These are phyloP conservation scores for Orgyia antiqua DNA, from an alignment of 2,888 invertebrate species.

Conservation along the genomic window DNA sequence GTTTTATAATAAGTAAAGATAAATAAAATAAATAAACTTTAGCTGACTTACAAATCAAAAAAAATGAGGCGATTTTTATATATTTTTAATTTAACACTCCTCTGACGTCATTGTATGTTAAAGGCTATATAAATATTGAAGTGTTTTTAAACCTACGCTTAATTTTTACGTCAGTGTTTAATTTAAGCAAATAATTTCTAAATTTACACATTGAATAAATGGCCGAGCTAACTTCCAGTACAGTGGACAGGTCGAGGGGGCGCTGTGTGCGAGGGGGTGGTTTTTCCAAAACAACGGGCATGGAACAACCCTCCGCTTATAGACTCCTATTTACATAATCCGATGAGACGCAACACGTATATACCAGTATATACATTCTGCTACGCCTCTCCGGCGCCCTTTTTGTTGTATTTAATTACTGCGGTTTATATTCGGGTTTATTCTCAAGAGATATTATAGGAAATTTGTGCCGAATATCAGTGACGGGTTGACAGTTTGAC, in stretches of 20 bases:
- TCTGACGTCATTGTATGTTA: no score
- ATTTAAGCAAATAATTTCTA: no score
- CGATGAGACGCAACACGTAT: conserved; percentile 26
- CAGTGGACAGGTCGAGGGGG: conserved; percentile 30
- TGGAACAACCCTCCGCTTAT: conserved; percentile 45
- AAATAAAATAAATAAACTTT: no score
- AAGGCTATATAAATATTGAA: no score
- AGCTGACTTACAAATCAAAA: no score
- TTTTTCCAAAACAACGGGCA: conserved; percentile 58
- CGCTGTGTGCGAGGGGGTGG: conserved; percentile 18
- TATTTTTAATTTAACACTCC: no score
- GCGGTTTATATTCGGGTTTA: background rate
- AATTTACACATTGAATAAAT: conserved; percentile 16
- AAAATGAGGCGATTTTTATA: no score
- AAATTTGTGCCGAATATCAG: no score
- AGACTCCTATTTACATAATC: conserved; percentile 45
- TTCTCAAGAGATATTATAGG: background rate
- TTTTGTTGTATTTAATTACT: conserved; percentile 7
- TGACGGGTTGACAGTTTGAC: no score
- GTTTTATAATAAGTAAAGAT: no score
- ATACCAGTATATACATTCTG: conserved; percentile 15
- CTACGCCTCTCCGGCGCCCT: conserved; percentile 16
- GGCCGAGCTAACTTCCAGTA: conserved; percentile 33
- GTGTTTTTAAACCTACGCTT: no score
- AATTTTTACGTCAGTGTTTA: no score